Percentiles rank a stretch among this genome's conserved stretches.
Conservation (phyloP, 2,888 invertebrate species). For the Carterocephalus palaemon region DNA sequence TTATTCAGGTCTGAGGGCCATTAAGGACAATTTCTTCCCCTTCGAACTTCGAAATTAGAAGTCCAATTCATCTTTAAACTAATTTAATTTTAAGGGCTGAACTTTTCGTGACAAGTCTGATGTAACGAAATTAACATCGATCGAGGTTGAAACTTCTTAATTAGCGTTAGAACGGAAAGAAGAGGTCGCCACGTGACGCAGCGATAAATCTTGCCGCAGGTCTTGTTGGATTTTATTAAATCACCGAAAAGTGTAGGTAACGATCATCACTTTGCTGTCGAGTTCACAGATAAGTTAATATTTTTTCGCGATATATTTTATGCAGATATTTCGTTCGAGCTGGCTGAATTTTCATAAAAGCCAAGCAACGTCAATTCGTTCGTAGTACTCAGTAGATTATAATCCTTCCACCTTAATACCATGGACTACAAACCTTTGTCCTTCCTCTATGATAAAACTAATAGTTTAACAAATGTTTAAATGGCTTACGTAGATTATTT, state of each 20-base stretch:
- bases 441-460: too few species aligned
- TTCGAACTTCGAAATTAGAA: constrained; percentile 50
- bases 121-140: constrained; percentile 62
- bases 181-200: constrained; percentile 48
- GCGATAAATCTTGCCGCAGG: constrained; percentile 39
- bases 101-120: constrained; percentile 55
- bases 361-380: too few species aligned
- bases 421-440: too few species aligned
- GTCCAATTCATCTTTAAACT: constrained; percentile 54
- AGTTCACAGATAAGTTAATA: too few species aligned
- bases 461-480: too few species aligned
- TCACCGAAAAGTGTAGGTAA: not conserved
- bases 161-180: constrained; percentile 54
- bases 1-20: constrained; percentile 26
- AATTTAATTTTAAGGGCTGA: constrained; percentile 57
- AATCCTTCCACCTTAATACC: too few species aligned
- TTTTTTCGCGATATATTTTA: too few species aligned
- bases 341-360: too few species aligned
- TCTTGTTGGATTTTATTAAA: constrained; percentile 8
- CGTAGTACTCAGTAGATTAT: too few species aligned
- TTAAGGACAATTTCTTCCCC: constrained; percentile 39
- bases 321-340: too few species aligned
- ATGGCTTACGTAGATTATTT: too few species aligned
- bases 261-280: too few species aligned
- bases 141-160: constrained; percentile 63